Conservation (phyloP, 2,888 invertebrate species). For the Caenorhabditis afra region DNA sequence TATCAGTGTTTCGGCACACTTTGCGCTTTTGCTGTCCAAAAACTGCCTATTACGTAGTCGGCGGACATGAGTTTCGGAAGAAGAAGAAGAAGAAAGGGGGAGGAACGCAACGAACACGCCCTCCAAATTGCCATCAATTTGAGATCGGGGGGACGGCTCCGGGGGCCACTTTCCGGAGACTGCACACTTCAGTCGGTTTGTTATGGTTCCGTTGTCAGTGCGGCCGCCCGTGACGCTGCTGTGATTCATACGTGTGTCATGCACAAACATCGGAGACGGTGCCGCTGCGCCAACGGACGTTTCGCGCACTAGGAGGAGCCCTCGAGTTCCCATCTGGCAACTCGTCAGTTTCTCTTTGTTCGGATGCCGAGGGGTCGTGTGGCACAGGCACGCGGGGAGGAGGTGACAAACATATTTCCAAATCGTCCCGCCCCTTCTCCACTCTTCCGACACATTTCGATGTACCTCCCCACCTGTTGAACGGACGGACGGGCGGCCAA, state of each 20-base stretch:
- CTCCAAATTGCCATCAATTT: slow-evolving; percentile 36
- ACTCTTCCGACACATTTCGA: not conserved
- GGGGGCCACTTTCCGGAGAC: not conserved
- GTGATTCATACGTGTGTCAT: slow-evolving; percentile 52
- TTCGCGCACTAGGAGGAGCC: slow-evolving; percentile 40
- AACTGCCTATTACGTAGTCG: slow-evolving; percentile 26
- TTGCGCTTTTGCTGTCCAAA: slow-evolving; percentile 9
- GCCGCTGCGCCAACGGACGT: slow-evolving; percentile 23
- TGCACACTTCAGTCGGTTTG: not conserved
- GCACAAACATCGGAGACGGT: slow-evolving; percentile 40
- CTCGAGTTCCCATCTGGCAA: slow-evolving; percentile 12
- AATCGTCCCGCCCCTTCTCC: not conserved
- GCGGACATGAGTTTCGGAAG: slow-evolving; percentile 4
- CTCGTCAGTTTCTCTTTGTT: slow-evolving; percentile 4
- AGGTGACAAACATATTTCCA: slow-evolving; percentile 6
- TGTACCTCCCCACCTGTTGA: not conserved
- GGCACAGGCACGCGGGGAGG: not conserved
- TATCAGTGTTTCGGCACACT: slow-evolving; percentile 22
- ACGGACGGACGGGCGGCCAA: not conserved
- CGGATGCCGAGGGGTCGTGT: slow-evolving; percentile 3
- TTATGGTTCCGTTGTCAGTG: slow-evolving; percentile 32
- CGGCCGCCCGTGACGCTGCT: not conserved
- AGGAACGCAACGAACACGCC: slow-evolving; percentile 42
- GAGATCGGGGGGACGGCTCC: not conserved
- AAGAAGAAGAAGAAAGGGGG: not conserved